Conservation (phyloP, 1,140 invertebrate genomes). For the Tetramorium simillimum region DNA sequence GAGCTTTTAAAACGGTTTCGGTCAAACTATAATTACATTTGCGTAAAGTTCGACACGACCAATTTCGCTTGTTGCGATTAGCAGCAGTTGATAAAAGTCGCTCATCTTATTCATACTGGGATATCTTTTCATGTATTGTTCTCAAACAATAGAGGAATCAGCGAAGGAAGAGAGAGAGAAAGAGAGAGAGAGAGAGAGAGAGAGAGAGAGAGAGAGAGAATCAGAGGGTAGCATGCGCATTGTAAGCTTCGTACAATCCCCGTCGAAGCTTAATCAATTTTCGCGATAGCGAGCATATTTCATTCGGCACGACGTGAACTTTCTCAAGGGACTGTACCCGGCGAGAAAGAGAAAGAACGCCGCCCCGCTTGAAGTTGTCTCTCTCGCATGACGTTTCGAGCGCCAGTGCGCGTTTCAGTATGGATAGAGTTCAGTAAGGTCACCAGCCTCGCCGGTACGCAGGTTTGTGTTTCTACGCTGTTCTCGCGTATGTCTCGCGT, state of each 20-base stretch:
- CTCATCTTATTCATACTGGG: neutral
- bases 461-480: slow-evolving; percentile 34
- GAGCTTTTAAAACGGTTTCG: neutral
- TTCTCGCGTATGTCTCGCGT: slow-evolving; percentile 14
- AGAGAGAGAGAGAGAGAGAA: neutral
- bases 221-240: neutral
- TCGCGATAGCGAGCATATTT: neutral
- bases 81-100: neutral
- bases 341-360: neutral
- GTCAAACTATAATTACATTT: neutral
- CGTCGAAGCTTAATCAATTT: neutral
- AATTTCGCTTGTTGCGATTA: neutral
- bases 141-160: neutral
- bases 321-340: neutral
- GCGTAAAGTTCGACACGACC: neutral
- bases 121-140: neutral
- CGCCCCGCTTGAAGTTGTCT: neutral
- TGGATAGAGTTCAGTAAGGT: slow-evolving; percentile 52
- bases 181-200: neutral
- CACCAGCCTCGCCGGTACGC: slow-evolving; percentile 66
- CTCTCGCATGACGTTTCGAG: slow-evolving; percentile 14
- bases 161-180: neutral
- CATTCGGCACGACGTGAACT: neutral
- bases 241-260: slow-evolving; percentile 1
- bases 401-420: slow-evolving; percentile 3